phyloP scores from a whole-genome alignment of 2,797 vertebrate species.

The Microtus agrestis region DNA sequence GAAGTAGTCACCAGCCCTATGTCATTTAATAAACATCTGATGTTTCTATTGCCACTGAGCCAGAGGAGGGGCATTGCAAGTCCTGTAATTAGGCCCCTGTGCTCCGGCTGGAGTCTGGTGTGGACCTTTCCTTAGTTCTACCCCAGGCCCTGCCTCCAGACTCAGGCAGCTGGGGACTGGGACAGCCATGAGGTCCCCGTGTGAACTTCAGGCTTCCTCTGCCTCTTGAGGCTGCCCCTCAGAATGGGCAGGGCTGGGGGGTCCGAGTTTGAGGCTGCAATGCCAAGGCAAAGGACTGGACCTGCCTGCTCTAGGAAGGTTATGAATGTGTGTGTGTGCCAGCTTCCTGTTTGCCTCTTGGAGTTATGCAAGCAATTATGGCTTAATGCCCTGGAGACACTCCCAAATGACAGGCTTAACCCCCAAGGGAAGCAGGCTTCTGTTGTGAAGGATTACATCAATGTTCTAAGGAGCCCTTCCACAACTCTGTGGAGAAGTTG shows the following conservation, averaged over 20 bases:
- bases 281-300: neutral
- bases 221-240: neutral
- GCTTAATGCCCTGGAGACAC: conserved; percentile 76
- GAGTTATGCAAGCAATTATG: conserved; percentile 72
- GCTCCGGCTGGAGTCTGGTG: conserved; percentile 80
- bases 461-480: conserved; percentile 78
- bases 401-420: conserved; percentile 80
- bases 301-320: conserved; percentile 41
- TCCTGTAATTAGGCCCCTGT: conserved; percentile 82
- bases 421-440: conserved; percentile 75
- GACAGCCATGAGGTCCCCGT: neutral
- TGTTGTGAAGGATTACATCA: conserved; percentile 82
- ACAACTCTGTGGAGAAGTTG: conserved; percentile 52
- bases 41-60: conserved; percentile 86
- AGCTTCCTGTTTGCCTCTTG: conserved; percentile 77
- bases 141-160: neutral
- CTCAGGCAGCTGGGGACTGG: conserved; percentile 7
- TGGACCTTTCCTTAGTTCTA: neutral
- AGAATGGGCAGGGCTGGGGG: neutral
- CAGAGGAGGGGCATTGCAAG: conserved; percentile 82
- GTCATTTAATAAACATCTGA: conserved; percentile 89
- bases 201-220: neutral
- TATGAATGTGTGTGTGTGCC: conserved; percentile 50
- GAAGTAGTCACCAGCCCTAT: conserved; percentile 87
- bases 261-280: conserved; percentile 36